Conservation (phyloP, 2,888 invertebrate genomes). For the Drosophila greeni region DNA sequence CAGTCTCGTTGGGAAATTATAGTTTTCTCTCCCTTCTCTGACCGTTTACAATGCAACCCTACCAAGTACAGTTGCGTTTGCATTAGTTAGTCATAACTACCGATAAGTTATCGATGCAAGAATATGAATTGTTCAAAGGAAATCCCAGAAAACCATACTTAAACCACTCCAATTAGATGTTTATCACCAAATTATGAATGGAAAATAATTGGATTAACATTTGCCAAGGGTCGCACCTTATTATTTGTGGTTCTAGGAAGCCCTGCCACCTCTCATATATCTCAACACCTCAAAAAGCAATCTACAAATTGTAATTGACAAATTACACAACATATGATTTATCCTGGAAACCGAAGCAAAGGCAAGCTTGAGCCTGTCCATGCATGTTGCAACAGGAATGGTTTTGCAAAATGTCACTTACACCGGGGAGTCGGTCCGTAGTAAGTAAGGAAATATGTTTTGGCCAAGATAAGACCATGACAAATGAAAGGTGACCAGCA, state of each 20-base stretch:
- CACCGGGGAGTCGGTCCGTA: background rate
- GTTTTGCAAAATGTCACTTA: constrained; percentile 3
- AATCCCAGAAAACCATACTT: background rate
- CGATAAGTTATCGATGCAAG: background rate
- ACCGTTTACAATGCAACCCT: background rate
- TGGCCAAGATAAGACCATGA: constrained; percentile 6
- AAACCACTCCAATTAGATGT: background rate
- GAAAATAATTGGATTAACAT: constrained; percentile 3
- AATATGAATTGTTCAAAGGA: background rate
- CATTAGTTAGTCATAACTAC: background rate
- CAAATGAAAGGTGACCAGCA: constrained; percentile 2
- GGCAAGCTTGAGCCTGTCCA: background rate
- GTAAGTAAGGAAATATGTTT: constrained; percentile 22
- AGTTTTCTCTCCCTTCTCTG: no score
- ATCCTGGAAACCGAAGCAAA: background rate
- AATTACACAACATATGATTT: constrained; percentile 6
- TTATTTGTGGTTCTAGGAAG: background rate
- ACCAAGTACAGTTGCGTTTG: background rate
- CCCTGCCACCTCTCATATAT: no score
- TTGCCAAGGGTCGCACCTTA: background rate
- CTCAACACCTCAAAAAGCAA: background rate
- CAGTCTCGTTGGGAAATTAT: background rate
- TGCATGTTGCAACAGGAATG: background rate
- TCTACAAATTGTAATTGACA: constrained; percentile 4
- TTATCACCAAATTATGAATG: background rate